These are phyloP conservation scores for Zhuqinia jingwanae DNA, from an alignment of 2,888 invertebrate species.

Conservation along the genomic window DNA sequence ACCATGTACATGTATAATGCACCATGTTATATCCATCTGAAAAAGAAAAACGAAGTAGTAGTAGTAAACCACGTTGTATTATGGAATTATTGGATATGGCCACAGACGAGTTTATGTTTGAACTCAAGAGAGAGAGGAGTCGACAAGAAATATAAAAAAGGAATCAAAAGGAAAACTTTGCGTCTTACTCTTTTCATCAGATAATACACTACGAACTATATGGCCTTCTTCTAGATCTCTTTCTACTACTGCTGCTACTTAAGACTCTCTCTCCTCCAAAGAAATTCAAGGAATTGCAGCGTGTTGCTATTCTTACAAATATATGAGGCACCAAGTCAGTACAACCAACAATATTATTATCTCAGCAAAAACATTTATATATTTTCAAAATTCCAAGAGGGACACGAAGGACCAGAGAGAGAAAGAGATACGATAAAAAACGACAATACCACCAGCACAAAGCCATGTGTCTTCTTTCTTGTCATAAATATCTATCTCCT, in stretches of 20 bases:
- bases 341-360: conserved; percentile 19
- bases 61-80: no score
- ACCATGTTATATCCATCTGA: no score
- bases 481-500: conserved; percentile 53
- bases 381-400: not conserved
- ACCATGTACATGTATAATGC: no score
- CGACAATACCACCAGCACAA: not conserved
- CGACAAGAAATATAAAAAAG: not conserved
- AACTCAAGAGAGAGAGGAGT: not conserved
- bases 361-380: not conserved
- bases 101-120: not conserved
- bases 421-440: conserved; percentile 24
- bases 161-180: no score
- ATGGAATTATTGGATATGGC: not conserved
- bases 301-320: conserved; percentile 24
- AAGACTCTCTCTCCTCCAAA: not conserved
- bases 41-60: no score
- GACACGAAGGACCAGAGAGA: not conserved
- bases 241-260: not conserved
- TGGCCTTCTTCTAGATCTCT: not conserved
- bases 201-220: no score
- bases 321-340: conserved; percentile 53
- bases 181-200: no score
- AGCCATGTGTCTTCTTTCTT: conserved; percentile 60
- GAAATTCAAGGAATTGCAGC: conserved; percentile 18